phyloP scores from a whole-genome alignment of 2,113 vertebrate species.

The Onychorhynchus coronatus region DNA sequence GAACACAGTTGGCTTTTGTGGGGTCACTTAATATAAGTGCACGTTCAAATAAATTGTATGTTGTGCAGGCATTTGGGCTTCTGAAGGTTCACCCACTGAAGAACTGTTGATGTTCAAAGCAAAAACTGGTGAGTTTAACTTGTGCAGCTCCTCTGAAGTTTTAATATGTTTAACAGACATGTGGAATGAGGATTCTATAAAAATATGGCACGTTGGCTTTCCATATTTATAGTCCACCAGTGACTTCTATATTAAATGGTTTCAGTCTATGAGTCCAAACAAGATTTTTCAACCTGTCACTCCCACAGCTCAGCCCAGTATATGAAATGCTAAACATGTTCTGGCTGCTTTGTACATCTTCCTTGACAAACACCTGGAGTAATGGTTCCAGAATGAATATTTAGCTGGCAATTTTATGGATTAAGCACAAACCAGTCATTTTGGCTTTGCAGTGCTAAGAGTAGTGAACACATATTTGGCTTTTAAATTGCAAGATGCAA shows the following conservation, averaged over 20 bases:
- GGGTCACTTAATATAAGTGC: not conserved
- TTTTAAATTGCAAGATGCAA: not conserved
- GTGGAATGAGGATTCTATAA: not conserved
- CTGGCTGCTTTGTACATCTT: slow-evolving; percentile 26
- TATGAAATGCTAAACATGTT: slow-evolving; percentile 29
- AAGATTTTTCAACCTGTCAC: slow-evolving; percentile 50
- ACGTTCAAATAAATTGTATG: not conserved
- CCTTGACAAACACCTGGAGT: slow-evolving; percentile 39
- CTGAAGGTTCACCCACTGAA: not conserved
- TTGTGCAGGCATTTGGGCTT: not conserved
- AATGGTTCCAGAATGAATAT: not conserved
- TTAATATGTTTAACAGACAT: not conserved
- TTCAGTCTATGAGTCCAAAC: slow-evolving; percentile 42
- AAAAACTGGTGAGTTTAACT: not conserved
- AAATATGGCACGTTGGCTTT: slow-evolving; percentile 20
- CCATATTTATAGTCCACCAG: slow-evolving; percentile 22
- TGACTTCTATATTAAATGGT: slow-evolving; percentile 28
- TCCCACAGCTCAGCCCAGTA: not conserved
- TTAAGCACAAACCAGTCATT: not conserved
- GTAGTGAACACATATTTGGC: fast-evolving
- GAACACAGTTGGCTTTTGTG: slow-evolving; percentile 19
- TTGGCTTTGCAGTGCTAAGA: not conserved
- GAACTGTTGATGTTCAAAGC: not conserved
- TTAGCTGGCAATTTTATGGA: slow-evolving; percentile 20
- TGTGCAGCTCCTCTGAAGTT: not conserved